Evolutionary conservation across 2,797 vertebrate genomes (phyloP).

Genomic region (Pristis pectinata): DNA sequence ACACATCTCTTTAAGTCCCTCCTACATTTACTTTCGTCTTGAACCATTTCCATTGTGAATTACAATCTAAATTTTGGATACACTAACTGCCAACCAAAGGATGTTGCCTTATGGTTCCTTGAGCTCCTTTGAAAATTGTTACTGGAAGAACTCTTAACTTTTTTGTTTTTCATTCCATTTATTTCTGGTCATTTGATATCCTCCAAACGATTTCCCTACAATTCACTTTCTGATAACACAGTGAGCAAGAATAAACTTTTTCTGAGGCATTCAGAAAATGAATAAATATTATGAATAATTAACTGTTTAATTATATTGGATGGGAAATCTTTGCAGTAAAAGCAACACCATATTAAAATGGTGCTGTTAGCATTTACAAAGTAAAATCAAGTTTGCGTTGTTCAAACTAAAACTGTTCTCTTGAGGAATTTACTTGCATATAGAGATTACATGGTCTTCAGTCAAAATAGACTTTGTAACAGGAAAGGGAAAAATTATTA

Average conservation of each 20-base stretch:
- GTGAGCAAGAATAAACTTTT: neutral
- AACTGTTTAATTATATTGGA: neutral
- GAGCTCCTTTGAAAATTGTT: neutral
- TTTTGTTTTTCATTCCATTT: neutral
- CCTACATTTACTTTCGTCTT: neutral
- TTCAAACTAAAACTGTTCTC: neutral
- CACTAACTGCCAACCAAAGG: neutral
- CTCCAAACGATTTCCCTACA: neutral
- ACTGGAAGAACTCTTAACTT: neutral
- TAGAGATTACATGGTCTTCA: neutral
- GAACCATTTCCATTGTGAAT: neutral
- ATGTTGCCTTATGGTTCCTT: neutral
- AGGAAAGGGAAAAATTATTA: neutral
- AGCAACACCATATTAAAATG: neutral
- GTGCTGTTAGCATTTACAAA: neutral
- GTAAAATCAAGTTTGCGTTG: neutral
- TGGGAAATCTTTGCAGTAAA: neutral
- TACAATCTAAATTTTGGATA: neutral
- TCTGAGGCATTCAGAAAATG: neutral
- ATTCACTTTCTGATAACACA: neutral
- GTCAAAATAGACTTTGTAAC: neutral
- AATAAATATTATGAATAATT: neutral
- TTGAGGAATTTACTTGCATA: neutral
- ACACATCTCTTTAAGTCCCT: neutral
- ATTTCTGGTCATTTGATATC: neutral